Conservation (phyloP, 2,888 invertebrate species). For the Andrena fulva region DNA sequence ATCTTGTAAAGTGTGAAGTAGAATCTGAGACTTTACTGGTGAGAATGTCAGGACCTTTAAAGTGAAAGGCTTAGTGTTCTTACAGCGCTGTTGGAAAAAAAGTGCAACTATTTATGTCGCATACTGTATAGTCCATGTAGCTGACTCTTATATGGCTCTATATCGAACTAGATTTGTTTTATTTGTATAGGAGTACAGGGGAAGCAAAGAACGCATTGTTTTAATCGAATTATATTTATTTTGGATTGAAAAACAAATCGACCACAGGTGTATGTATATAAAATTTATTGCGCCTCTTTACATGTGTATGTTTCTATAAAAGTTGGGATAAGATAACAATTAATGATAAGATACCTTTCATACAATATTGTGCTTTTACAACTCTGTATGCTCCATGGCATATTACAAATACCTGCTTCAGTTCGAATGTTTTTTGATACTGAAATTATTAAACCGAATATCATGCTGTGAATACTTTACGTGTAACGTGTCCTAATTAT, state of each 20-base stretch:
- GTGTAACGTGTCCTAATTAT: neutral
- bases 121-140: neutral
- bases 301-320: conserved; percentile 51
- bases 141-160: no score
- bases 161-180: neutral
- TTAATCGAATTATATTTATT: conserved; percentile 62
- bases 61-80: conserved; percentile 50
- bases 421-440: neutral
- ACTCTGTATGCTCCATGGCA: conserved; percentile 20
- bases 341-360: conserved; percentile 17
- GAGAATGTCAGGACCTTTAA: conserved; percentile 62
- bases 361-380: conserved; percentile 28
- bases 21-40: neutral
- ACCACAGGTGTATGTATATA: conserved; percentile 49
- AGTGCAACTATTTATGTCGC: neutral
- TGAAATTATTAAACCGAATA: conserved; percentile 4
- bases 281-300: conserved; percentile 55
- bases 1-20: neutral
- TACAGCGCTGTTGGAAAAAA: neutral
- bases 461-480: neutral
- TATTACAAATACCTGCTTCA: neutral
- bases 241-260: conserved; percentile 51
- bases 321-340: conserved; percentile 58
- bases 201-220: neutral
- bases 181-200: neutral